Evolutionary conservation across 2,888 invertebrate genomes (phyloP).

Genomic region (Gibbula magus): DNA sequence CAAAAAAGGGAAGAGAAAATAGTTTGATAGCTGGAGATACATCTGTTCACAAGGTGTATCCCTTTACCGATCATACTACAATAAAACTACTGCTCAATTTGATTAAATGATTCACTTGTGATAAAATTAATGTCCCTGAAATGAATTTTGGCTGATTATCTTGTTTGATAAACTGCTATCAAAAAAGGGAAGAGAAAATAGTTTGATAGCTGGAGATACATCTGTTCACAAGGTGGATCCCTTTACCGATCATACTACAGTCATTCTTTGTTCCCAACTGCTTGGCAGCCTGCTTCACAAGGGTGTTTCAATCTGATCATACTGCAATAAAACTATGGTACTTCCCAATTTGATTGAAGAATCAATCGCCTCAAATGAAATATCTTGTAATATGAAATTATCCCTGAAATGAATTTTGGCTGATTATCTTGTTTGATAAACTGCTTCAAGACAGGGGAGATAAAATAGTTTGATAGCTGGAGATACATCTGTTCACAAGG

Average conservation of each 20-base stretch:
- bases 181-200: neutral
- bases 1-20: neutral
- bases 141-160: too few relatives aligned
- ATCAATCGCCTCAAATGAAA: too few relatives aligned
- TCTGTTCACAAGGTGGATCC: neutral
- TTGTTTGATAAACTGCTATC: neutral
- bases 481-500: neutral
- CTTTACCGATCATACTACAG: constrained; percentile 24
- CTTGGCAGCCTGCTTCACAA: too few relatives aligned
- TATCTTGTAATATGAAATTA: too few relatives aligned
- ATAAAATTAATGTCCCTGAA: too few relatives aligned
- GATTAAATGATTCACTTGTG: too few relatives aligned
- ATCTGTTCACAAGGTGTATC: neutral
- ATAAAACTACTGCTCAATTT: too few relatives aligned
- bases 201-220: constrained; percentile 20
- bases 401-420: too few relatives aligned
- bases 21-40: constrained; percentile 20
- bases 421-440: neutral
- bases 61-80: constrained; percentile 25
- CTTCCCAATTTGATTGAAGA: too few relatives aligned
- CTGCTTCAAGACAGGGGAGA: neutral
- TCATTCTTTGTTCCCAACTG: too few relatives aligned
- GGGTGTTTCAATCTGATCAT: too few relatives aligned
- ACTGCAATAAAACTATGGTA: too few relatives aligned
- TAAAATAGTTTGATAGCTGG: constrained; percentile 17